Percentiles rank a stretch among this genome's conserved stretches.
Evolutionary conservation across 2,797 vertebrate species (phyloP).

Genomic region (Ambastaia sidthimunki): DNA sequence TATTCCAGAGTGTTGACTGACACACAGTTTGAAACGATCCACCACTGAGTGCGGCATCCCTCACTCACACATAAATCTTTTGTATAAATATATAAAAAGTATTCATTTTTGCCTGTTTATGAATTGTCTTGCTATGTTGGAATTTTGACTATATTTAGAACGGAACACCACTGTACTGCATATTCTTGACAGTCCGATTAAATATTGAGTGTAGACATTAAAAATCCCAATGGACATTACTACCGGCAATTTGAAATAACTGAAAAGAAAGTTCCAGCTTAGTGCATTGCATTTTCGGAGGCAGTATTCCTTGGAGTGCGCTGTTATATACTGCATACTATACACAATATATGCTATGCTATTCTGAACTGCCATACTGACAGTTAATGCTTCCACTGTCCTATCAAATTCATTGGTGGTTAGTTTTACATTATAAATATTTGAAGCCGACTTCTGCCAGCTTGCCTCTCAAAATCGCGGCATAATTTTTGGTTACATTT

Average conservation of each 20-base stretch:
- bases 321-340: too few species aligned
- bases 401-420: constrained; percentile 28
- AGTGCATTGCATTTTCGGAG: not conserved
- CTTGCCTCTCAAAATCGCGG: constrained; percentile 5
- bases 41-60: not conserved
- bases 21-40: not conserved
- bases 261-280: too few species aligned
- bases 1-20: not conserved
- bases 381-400: too few species aligned
- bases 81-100: not conserved
- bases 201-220: not conserved
- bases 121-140: not conserved
- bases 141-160: not conserved
- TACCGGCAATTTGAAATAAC: too few species aligned
- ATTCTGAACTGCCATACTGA: too few species aligned
- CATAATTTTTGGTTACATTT: not conserved
- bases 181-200: not conserved
- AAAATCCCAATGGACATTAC: too few species aligned
- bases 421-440: constrained; percentile 36
- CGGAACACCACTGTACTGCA: not conserved
- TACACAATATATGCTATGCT: too few species aligned
- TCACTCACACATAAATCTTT: not conserved
- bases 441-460: not conserved
- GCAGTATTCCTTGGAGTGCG: not conserved
- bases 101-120: not conserved